Conservation (phyloP, 2,113 vertebrate species). For the Cathartes aura region DNA sequence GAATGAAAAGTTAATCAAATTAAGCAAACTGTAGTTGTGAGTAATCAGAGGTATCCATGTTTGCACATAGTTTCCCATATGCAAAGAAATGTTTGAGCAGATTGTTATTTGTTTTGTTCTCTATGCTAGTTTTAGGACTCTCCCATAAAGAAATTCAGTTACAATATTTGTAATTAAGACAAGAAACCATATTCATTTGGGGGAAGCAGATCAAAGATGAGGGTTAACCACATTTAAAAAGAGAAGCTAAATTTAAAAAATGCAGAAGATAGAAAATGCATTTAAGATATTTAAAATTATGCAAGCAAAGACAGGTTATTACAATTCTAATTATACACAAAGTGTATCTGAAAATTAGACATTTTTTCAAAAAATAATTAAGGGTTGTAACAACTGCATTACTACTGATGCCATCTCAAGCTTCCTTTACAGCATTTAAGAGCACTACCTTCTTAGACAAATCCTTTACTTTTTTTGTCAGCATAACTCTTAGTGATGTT, state of each 20-base stretch:
- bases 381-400: constrained; percentile 47
- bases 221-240: constrained; percentile 40
- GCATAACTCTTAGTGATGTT: background rate
- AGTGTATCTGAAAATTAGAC: constrained; percentile 67
- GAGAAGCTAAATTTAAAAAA: constrained; percentile 53
- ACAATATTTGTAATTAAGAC: constrained; percentile 67
- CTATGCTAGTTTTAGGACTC: constrained; percentile 22
- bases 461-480: constrained; percentile 12
- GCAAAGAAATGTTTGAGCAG: constrained; percentile 37
- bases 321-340: constrained; percentile 73
- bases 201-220: background rate
- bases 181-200: constrained; percentile 40
- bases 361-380: constrained; percentile 68
- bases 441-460: constrained; percentile 43
- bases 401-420: constrained; percentile 9
- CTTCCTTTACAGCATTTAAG: constrained; percentile 12
- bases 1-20: constrained; percentile 6
- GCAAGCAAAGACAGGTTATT: constrained; percentile 64
- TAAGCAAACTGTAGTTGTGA: constrained; percentile 14
- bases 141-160: constrained; percentile 45
- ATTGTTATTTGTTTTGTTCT: constrained; percentile 15
- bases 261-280: constrained; percentile 52
- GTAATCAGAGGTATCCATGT: constrained; percentile 48
- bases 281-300: constrained; percentile 69
- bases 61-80: constrained; percentile 55